Percentiles rank a stretch among this genome's conserved stretches.
Evolutionary conservation across 1,140 invertebrate species (phyloP).

Genomic region (Diorhabda elongata): DNA sequence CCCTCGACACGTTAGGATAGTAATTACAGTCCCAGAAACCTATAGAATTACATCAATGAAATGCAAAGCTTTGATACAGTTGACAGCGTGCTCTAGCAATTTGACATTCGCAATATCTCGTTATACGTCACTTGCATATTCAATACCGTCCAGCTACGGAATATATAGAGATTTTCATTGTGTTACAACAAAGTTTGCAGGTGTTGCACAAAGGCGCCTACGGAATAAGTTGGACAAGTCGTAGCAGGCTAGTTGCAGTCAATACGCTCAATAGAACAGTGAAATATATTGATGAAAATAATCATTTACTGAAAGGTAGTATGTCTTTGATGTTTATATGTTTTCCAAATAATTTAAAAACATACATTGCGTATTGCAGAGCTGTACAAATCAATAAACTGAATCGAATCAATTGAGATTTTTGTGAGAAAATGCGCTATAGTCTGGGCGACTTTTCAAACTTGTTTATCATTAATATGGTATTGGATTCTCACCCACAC

Average conservation of each 20-base stretch:
- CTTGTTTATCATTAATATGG: too few relatives aligned
- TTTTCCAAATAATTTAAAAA: too few relatives aligned
- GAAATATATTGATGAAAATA: conserved; percentile 11
- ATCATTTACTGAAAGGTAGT: neutral
- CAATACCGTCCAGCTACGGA: conserved; percentile 14
- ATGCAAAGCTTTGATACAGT: conserved; percentile 13
- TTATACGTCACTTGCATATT: conserved; percentile 14
- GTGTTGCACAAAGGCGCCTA: conserved; percentile 11
- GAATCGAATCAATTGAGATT: too few relatives aligned
- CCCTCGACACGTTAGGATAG: neutral
- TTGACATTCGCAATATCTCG: conserved; percentile 5
- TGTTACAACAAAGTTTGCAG: conserved; percentile 8
- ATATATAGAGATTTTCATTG: conserved; percentile 13
- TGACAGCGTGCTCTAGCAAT: conserved; percentile 9
- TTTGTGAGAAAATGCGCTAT: too few relatives aligned
- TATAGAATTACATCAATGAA: conserved; percentile 11
- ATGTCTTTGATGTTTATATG: too few relatives aligned
- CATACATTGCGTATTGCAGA: too few relatives aligned
- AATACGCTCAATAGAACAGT: neutral
- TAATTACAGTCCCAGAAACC: conserved; percentile 15
- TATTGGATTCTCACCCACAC: too few relatives aligned
- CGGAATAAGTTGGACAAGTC: conserved; percentile 13
- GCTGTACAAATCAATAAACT: too few relatives aligned
- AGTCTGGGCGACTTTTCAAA: too few relatives aligned
- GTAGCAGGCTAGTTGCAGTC: neutral